Evolutionary conservation across 2,797 vertebrate species (phyloP).

Genomic region (Galaxias olidus): DNA sequence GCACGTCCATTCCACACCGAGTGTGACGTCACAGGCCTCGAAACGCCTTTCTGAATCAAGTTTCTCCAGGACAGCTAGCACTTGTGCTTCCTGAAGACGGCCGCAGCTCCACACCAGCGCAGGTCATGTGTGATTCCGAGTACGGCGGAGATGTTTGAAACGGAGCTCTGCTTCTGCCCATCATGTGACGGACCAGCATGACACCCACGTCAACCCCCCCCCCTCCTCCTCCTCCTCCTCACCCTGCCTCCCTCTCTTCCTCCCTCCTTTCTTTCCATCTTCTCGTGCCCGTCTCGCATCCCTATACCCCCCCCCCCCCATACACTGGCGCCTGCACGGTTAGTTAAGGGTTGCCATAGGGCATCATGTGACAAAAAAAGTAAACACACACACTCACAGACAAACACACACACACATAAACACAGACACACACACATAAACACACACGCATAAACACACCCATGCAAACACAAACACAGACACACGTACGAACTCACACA

Average conservation of each 20-base stretch:
- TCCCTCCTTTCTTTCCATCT: constrained; percentile 44
- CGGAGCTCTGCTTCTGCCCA: constrained; percentile 70
- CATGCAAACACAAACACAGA: constrained; percentile 6
- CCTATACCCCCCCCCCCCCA: constrained; percentile 38
- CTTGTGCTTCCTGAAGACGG: neutral
- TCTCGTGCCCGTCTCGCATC: constrained; percentile 55
- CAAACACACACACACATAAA: constrained; percentile 23
- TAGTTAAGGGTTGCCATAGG: constrained; percentile 79
- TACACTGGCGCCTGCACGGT: constrained; percentile 79
- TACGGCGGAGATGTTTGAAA: constrained; percentile 77
- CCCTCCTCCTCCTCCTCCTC: constrained; percentile 18
- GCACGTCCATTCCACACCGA: constrained; percentile 16
- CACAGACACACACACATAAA: constrained; percentile 22
- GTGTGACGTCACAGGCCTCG: neutral
- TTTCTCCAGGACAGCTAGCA: too few relatives aligned
- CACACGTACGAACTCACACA: constrained; percentile 27
- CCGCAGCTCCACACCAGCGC: constrained; percentile 61
- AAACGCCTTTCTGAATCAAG: too few relatives aligned
- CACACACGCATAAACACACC: constrained; percentile 29
- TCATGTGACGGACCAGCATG: constrained; percentile 65
- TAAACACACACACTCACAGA: constrained; percentile 62
- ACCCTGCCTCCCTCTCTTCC: constrained; percentile 58
- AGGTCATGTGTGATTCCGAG: constrained; percentile 77
- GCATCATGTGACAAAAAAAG: constrained; percentile 83
- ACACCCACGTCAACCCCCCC: constrained; percentile 34